phyloP scores from a whole-genome alignment of 2,797 vertebrate species.

The Luscinia luscinia region DNA sequence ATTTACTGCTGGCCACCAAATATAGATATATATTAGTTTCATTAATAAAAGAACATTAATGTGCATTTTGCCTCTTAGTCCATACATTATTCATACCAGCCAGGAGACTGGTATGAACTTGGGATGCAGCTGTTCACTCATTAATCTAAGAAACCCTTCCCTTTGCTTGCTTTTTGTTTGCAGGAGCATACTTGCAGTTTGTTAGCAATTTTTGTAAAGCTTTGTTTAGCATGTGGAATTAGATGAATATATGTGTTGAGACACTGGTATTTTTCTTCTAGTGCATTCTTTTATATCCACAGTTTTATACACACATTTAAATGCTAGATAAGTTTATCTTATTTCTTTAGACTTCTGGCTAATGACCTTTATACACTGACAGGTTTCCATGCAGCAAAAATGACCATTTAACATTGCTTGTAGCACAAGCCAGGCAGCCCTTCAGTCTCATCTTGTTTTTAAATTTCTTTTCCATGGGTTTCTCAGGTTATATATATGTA shows the following conservation, averaged over 20 bases:
- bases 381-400: neutral
- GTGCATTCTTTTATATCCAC: neutral
- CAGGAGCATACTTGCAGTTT: constrained; percentile 35
- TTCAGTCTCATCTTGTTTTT: neutral
- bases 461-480: constrained; percentile 25
- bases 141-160: constrained; percentile 64
- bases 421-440: neutral
- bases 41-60: constrained; percentile 79
- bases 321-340: neutral
- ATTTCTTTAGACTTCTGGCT: neutral
- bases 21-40: constrained; percentile 71
- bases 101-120: constrained; percentile 38
- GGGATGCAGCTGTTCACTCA: constrained; percentile 64
- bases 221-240: constrained; percentile 42
- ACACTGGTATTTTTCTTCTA: neutral
- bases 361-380: neutral
- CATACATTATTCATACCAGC: constrained; percentile 78
- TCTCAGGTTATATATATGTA: neutral
- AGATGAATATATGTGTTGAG: neutral
- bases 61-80: constrained; percentile 69
- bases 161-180: neutral
- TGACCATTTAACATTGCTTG: neutral
- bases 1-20: constrained; percentile 72
- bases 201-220: constrained; percentile 32
- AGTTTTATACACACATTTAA: neutral